Conservation (phyloP, 2,113 vertebrate species). For the Aphyosemion australe region DNA sequence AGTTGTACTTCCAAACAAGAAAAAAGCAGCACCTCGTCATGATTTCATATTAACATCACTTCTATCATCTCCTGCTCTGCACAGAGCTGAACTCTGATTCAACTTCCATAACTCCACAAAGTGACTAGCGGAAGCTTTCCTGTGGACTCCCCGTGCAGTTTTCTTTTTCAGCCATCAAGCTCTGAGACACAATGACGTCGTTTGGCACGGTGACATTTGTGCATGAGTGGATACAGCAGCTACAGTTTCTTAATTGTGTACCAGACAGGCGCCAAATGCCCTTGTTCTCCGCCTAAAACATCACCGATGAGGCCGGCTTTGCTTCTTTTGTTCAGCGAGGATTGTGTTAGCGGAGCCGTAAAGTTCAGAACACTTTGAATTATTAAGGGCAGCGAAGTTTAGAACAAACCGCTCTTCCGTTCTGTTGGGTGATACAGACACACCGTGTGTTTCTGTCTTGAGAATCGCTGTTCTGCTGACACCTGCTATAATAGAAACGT, state of each 20-base stretch:
- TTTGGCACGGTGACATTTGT: conserved; percentile 30
- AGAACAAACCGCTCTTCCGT: background rate
- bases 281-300: background rate
- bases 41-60: background rate
- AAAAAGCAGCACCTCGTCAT: conserved; percentile 9
- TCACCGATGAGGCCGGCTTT: conserved; percentile 21
- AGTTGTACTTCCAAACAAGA: background rate
- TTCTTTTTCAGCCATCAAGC: conserved; percentile 27
- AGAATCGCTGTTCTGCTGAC: conserved; percentile 11
- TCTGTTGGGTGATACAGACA: conserved; percentile 14
- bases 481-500: background rate
- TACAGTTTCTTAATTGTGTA: conserved; percentile 31
- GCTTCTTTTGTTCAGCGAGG: conserved; percentile 38
- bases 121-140: conserved; percentile 17
- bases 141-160: conserved; percentile 4
- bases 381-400: conserved; percentile 2
- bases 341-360: conserved; percentile 12
- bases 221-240: conserved; percentile 16
- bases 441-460: background rate
- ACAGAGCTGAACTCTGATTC: conserved; percentile 22
- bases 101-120: conserved; percentile 21
- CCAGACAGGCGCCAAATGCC: conserved; percentile 11
- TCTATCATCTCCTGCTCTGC: background rate
- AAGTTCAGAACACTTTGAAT: conserved; percentile 14
- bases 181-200: conserved; percentile 25